phyloP scores from a whole-genome alignment of 2,888 invertebrate genomes.

The Megaustenia siamemsis region DNA sequence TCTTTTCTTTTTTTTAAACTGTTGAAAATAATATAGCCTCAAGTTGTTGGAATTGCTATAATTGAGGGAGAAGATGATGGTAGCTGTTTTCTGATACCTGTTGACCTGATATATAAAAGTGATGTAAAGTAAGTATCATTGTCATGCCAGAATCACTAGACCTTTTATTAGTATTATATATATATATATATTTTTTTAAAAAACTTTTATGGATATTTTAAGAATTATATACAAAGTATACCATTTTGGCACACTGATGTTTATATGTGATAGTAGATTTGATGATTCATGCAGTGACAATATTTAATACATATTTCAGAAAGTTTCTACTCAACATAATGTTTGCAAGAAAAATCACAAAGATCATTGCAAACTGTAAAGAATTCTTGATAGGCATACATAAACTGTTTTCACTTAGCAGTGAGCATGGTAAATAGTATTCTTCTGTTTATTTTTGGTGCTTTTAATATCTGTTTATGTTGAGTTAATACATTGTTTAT shows the following conservation, averaged over 20 bases:
- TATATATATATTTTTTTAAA: too few species aligned
- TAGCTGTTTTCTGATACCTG: background rate
- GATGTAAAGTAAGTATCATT: conserved; percentile 11
- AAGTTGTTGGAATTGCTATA: background rate
- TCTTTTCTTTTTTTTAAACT: background rate
- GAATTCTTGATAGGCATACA: conserved; percentile 50
- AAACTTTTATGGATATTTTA: too few species aligned
- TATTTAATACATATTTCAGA: conserved; percentile 20
- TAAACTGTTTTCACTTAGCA: conserved; percentile 29
- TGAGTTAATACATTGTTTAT: too few species aligned
- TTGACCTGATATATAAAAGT: background rate
- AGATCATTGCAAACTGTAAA: conserved; percentile 53
- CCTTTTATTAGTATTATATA: too few species aligned
- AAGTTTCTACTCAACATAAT: conserved; percentile 12
- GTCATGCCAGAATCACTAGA: background rate
- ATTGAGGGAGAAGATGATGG: background rate
- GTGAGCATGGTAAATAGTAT: conserved; percentile 37
- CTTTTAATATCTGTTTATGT: too few species aligned
- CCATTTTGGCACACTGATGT: too few species aligned
- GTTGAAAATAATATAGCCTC: background rate
- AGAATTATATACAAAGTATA: too few species aligned
- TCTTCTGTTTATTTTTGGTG: background rate
- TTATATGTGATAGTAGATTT: too few species aligned
- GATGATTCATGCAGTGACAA: too few species aligned
- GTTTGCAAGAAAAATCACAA: conserved; percentile 30